These are phyloP conservation scores for Cephus cinctus DNA, from an alignment of 1,140 invertebrate genomes.

Conservation along the genomic window DNA sequence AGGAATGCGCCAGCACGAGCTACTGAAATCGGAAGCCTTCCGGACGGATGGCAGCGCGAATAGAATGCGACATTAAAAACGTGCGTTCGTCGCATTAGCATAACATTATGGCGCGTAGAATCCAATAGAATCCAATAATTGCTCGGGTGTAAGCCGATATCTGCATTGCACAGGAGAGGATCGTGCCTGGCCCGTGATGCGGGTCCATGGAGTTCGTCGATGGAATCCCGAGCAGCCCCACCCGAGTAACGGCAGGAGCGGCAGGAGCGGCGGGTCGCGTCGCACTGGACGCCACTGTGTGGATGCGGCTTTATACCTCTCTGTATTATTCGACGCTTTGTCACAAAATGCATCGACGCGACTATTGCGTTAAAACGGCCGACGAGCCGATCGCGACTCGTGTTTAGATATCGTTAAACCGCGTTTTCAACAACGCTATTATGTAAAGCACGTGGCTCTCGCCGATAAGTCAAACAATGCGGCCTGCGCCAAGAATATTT, in stretches of 20 bases:
- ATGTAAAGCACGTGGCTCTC: constrained; percentile 48
- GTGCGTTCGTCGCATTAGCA: constrained; percentile 33
- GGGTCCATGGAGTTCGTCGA: no score
- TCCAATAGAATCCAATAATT: constrained; percentile 41
- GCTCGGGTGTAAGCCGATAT: constrained; percentile 45
- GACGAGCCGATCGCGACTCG: constrained; percentile 29
- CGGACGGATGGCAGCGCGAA: no score
- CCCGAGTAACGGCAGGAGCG: constrained; percentile 9
- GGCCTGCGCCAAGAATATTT: no score
- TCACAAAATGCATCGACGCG: no score
- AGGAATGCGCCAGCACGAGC: no score
- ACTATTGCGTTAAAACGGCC: constrained; percentile 9
- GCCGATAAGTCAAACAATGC: constrained; percentile 52
- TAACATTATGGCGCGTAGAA: constrained; percentile 35
- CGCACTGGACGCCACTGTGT: background rate
- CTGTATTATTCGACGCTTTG: constrained; percentile 1
- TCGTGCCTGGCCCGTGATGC: no score
- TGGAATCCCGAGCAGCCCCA: no score
- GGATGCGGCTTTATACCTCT: background rate
- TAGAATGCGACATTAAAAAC: no score
- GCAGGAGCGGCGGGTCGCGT: background rate
- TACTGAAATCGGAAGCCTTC: no score
- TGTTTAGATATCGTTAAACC: constrained; percentile 50
- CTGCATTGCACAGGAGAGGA: constrained; percentile 42
- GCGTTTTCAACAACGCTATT: constrained; percentile 52